These are phyloP conservation scores for Sclerodermus sp. DNA, from an alignment of 2,888 invertebrate species.

Conservation along the genomic window DNA sequence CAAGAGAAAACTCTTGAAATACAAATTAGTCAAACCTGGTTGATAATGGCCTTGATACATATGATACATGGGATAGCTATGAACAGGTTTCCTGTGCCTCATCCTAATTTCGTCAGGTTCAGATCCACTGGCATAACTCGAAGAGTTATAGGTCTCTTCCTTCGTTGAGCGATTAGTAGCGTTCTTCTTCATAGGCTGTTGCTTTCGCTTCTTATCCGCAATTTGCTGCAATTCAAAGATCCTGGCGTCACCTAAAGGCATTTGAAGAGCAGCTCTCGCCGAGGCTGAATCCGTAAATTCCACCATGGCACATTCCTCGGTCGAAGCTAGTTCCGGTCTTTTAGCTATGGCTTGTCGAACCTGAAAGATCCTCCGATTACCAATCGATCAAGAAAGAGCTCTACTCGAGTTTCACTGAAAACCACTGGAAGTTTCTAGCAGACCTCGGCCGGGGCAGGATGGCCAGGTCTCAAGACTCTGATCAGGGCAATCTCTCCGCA, in stretches of 20 bases:
- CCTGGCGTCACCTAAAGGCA: conserved; percentile 65
- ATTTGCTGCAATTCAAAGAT: conserved; percentile 77
- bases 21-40: conserved; percentile 44
- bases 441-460: conserved; percentile 82
- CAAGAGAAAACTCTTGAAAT: not conserved
- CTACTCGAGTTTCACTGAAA: too few species aligned
- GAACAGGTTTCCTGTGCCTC: conserved; percentile 57
- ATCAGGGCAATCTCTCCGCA: conserved; percentile 91
- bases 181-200: conserved; percentile 69
- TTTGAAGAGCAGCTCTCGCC: conserved; percentile 78
- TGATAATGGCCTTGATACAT: conserved; percentile 39
- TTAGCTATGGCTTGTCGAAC: conserved; percentile 88
- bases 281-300: conserved; percentile 88
- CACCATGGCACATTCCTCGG: conserved; percentile 84
- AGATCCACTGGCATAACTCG: conserved; percentile 61
- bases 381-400: too few species aligned
- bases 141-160: conserved; percentile 48
- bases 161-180: conserved; percentile 58
- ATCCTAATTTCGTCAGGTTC: conserved; percentile 59
- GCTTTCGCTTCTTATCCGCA: conserved; percentile 72
- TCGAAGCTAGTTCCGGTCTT: conserved; percentile 79
- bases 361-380: conserved; percentile 27
- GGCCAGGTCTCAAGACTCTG: conserved; percentile 84
- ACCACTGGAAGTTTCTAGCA: not conserved
- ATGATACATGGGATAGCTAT: conserved; percentile 58